Evolutionary conservation across 2,888 invertebrate genomes (phyloP), one percentile per base, ranked within the genome.

Genomic region (Baronia brevicornis): DNA sequence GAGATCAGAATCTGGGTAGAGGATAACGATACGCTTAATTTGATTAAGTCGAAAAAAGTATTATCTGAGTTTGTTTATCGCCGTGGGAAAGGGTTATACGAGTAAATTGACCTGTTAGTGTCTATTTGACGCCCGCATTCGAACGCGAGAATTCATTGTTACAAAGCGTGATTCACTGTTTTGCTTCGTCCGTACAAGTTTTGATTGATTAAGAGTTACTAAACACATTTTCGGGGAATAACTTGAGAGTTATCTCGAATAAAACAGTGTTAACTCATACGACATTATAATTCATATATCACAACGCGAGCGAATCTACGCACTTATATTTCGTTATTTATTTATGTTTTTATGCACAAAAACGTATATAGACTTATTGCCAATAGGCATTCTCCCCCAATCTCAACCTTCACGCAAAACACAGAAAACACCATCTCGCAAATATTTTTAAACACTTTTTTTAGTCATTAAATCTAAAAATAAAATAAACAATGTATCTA

Each of bases 31-130:
- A 48, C 46, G 41, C 38, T 52, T 52, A 49, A 54, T 54, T 51
- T 46, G 50, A 54, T 54, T 44, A 54, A 43, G 46, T 48, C 59
- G 62, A 60, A 60, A 46, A 55, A 44, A 46, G 43, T 51, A 59
- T 60, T 27, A 36, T 27, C 31, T 19, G 31, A 57, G 59, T 57
- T 62, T 62, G 65, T 66, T 68, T 72, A 74, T 74, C 69, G 67
- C 46, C 75, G 75, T 77, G 77, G 77, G 77, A 77, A 74, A 70
- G 66, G 66, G 66, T 67, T 60, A 61, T 60, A 59, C 54, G 60
- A 66, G 73, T 72, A 73, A 75, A 80, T 80, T 79, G 82, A 77
- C 72, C 71, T 74, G 77, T 78, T 75, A 75, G 65, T 55, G 65
- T 66, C 57, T 62, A 51, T 63, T 71, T 70, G 70, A 69, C 69